Evolutionary conservation across 1,140 invertebrate species (phyloP).

Genomic region (Macrotrachela quadricornifera): DNA sequence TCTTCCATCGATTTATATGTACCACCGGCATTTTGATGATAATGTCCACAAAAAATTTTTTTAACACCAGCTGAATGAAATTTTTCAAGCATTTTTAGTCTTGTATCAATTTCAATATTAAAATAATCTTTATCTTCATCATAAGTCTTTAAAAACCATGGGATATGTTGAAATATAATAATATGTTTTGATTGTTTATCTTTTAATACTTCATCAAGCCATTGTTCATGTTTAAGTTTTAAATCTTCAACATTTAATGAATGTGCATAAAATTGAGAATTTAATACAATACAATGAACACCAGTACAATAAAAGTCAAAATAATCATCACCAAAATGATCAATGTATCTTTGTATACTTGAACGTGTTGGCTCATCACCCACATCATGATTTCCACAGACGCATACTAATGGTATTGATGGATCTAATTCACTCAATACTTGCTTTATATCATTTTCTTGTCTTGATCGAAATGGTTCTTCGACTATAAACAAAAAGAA

Average conservation of each 20-base stretch:
- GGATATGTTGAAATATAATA: conserved; percentile 38
- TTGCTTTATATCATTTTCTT: conserved; percentile 10
- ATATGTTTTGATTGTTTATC: conserved; percentile 17
- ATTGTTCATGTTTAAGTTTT: conserved; percentile 28
- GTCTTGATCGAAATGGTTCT: conserved; percentile 25
- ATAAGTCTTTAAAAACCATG: conserved; percentile 30
- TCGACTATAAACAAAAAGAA: conserved; percentile 10
- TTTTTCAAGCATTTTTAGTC: conserved; percentile 29
- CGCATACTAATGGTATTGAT: conserved; percentile 34
- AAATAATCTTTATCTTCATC: conserved; percentile 32
- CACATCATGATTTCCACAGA: conserved; percentile 40
- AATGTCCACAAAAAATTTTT: conserved; percentile 37
- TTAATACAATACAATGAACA: conserved; percentile 36
- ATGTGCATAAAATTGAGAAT: conserved; percentile 34
- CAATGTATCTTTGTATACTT: conserved; percentile 24
- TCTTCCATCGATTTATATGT: conserved; percentile 30
- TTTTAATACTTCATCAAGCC: conserved; percentile 26
- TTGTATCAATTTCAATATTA: conserved; percentile 23
- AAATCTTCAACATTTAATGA: conserved; percentile 15
- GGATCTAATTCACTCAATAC: conserved; percentile 29
- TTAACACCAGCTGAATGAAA: conserved; percentile 18
- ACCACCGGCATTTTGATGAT: conserved; percentile 34
- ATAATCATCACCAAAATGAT: conserved; percentile 37
- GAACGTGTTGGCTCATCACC: conserved; percentile 32
- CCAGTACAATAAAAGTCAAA: conserved; percentile 36